phyloP scores from a whole-genome alignment of 2,888 invertebrate genomes.

The Malthinus seriepunctatus region DNA sequence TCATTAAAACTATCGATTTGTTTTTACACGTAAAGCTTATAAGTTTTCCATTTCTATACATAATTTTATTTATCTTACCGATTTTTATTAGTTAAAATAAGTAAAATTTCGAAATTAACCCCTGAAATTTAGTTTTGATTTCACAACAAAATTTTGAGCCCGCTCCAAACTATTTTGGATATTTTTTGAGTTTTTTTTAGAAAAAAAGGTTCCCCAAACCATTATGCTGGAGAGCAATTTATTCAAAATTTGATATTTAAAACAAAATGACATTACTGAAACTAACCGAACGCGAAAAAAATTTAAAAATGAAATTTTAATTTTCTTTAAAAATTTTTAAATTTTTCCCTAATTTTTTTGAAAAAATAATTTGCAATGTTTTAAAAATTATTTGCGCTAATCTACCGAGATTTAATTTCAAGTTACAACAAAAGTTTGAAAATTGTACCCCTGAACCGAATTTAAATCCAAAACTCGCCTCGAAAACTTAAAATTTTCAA shows the following conservation, averaged over 20 bases:
- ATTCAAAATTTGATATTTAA: background rate
- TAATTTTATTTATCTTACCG: background rate
- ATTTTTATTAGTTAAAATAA: background rate
- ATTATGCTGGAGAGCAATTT: background rate
- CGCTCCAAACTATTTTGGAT: too few relatives aligned
- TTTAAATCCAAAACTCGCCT: background rate
- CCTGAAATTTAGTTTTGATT: background rate
- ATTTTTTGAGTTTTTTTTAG: background rate
- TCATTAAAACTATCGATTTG: slow-evolving; percentile 16
- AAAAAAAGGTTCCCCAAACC: background rate
- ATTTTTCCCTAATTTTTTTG: too few relatives aligned
- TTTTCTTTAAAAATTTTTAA: too few relatives aligned
- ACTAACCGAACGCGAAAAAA: slow-evolving; percentile 5
- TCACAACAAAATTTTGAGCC: too few relatives aligned
- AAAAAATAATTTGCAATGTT: too few relatives aligned
- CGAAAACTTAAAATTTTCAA: slow-evolving; percentile 4
- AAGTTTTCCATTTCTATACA: background rate
- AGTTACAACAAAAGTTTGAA: background rate
- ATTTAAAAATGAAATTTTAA: background rate
- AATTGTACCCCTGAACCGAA: background rate
- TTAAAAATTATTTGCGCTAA: too few relatives aligned
- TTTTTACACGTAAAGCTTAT: slow-evolving; percentile 5
- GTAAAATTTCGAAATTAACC: background rate
- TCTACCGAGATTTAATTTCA: background rate
- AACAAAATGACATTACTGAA: too few relatives aligned